These are phyloP conservation scores for Fistularia commersonii DNA, from an alignment of 2,797 vertebrate genomes.

Conservation along the genomic window DNA sequence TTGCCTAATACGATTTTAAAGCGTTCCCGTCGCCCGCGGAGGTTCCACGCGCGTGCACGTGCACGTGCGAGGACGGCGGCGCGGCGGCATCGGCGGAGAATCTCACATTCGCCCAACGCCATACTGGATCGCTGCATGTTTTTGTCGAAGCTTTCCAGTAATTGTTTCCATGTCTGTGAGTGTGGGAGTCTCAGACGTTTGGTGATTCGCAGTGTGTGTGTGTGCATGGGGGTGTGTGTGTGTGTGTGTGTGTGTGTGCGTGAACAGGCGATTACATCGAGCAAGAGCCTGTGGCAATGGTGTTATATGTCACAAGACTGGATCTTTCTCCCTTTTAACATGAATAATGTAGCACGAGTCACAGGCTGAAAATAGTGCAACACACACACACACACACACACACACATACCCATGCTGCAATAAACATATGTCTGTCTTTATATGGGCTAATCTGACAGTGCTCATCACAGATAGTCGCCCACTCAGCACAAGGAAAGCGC, in stretches of 20 bases:
- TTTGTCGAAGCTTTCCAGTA: slow-evolving; percentile 15
- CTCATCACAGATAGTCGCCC: slow-evolving; percentile 55
- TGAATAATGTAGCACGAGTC: slow-evolving; percentile 51
- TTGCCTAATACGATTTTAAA: slow-evolving; percentile 66
- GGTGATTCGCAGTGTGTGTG: not conserved
- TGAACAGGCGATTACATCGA: slow-evolving; percentile 24
- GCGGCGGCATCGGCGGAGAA: slow-evolving; percentile 16
- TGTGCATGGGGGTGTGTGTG: slow-evolving; percentile 3
- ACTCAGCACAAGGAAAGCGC: slow-evolving; percentile 52
- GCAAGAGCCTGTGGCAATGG: slow-evolving; percentile 25
- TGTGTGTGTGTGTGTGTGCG: slow-evolving; percentile 16
- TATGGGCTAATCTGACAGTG: slow-evolving; percentile 61
- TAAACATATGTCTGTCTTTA: slow-evolving; percentile 54
- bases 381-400: slow-evolving; percentile 21
- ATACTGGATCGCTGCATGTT: slow-evolving; percentile 10
- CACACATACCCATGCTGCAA: slow-evolving; percentile 22
- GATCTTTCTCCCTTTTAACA: slow-evolving; percentile 42
- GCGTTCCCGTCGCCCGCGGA: slow-evolving; percentile 2
- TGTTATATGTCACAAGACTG: slow-evolving; percentile 34
- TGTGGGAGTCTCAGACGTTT: slow-evolving; percentile 26
- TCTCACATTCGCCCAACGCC: slow-evolving; percentile 4
- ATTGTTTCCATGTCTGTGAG: slow-evolving; percentile 21
- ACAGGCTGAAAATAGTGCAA: slow-evolving; percentile 54
- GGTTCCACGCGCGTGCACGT: slow-evolving; percentile 9
- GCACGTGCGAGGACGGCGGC: slow-evolving; percentile 14